These are phyloP conservation scores for Gymnothorax javanicus DNA, from an alignment of 2,797 vertebrate species.

Conservation along the genomic window DNA sequence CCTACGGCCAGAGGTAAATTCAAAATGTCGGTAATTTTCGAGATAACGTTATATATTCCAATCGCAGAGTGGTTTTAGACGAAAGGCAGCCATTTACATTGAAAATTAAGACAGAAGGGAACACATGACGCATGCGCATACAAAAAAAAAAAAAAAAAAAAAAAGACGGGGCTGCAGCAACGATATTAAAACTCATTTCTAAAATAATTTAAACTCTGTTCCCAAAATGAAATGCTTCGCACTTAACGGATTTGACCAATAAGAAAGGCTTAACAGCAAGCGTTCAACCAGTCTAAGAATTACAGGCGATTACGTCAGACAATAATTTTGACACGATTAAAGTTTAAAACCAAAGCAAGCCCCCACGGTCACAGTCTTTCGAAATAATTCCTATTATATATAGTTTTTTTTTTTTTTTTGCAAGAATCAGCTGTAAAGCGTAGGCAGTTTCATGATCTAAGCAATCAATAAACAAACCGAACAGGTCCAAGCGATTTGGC, in stretches of 20 bases:
- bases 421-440: not conserved
- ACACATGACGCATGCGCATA: conserved; percentile 72
- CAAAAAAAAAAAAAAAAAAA: too few relatives aligned
- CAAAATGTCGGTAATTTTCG: conserved; percentile 25
- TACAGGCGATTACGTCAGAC: conserved; percentile 8
- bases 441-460: not conserved
- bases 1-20: not conserved
- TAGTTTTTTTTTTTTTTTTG: not conserved
- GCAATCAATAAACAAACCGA: too few relatives aligned
- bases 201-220: not conserved
- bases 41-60: conserved; percentile 47
- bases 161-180: conserved; percentile 40
- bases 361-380: too few relatives aligned
- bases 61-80: conserved; percentile 61
- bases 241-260: not conserved
- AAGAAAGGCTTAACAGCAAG: not conserved
- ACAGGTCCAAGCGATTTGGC: not conserved
- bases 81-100: conserved; percentile 79
- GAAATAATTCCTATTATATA: not conserved
- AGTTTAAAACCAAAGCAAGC: not conserved
- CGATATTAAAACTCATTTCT: conserved; percentile 26
- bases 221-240: not conserved
- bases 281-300: not conserved
- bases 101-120: conserved; percentile 70
- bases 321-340: not conserved